Evolutionary conservation across 2,888 invertebrate species (phyloP).

Genomic region (Ichneumoninae sp.): DNA sequence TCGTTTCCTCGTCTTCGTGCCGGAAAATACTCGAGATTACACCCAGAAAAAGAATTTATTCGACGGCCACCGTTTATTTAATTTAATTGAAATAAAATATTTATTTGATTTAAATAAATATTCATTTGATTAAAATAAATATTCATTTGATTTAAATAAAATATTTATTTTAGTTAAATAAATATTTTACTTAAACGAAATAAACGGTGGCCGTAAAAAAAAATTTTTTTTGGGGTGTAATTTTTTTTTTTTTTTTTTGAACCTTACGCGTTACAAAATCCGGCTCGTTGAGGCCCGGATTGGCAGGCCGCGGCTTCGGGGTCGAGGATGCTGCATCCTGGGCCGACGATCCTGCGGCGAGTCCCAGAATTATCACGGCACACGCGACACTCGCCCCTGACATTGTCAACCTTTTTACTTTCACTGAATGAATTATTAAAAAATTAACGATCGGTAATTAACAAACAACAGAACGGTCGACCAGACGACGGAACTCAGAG

Average conservation of each 20-base stretch:
- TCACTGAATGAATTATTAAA: not conserved
- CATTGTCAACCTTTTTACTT: conserved; percentile 49
- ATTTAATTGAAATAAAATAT: too few species aligned
- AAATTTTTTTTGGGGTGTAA: too few species aligned
- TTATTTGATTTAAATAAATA: too few species aligned
- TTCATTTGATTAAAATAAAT: too few species aligned
- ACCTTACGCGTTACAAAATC: conserved; percentile 82
- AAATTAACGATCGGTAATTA: too few species aligned
- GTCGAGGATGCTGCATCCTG: conserved; percentile 59
- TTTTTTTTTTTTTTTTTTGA: conserved; percentile 10
- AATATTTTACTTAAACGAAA: too few species aligned
- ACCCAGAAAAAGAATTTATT: too few species aligned
- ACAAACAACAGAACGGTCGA: too few species aligned
- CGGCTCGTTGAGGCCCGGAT: conserved; percentile 75
- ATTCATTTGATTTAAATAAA: too few species aligned
- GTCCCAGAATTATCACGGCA: conserved; percentile 70
- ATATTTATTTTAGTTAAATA: too few species aligned
- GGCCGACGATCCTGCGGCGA: conserved; percentile 57
- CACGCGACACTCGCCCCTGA: conserved; percentile 61
- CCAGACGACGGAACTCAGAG: conserved; percentile 8
- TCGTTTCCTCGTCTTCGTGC: not conserved
- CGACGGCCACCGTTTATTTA: too few species aligned
- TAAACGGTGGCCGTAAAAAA: too few species aligned
- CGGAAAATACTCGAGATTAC: not conserved
- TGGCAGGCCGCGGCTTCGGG: conserved; percentile 48